A percentile compares a stretch with the other conserved stretches of the same genome.
Conservation (phyloP, 2,888 invertebrate genomes). For the Carabus problematicus region DNA sequence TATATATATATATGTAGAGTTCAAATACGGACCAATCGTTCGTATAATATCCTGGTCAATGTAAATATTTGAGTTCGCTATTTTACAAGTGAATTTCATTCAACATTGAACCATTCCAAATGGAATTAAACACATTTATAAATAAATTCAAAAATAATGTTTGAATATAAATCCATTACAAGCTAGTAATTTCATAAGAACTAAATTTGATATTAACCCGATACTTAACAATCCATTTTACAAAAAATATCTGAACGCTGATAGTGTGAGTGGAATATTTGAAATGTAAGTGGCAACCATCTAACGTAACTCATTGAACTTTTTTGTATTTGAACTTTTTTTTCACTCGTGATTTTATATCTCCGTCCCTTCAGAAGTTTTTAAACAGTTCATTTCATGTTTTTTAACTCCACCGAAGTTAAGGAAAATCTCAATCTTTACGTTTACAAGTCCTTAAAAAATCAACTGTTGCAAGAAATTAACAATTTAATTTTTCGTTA, state of each 20-base stretch:
- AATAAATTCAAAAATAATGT: too few species aligned
- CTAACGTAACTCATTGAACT: slow-evolving; percentile 37
- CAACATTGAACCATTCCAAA: too few species aligned
- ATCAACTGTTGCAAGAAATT: background rate
- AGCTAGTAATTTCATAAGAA: too few species aligned
- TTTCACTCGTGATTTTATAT: slow-evolving; percentile 8
- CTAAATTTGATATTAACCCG: too few species aligned
- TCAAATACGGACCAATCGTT: too few species aligned
- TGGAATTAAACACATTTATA: too few species aligned
- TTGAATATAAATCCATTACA: too few species aligned
- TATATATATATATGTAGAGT: too few species aligned
- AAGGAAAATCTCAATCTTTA: slow-evolving; percentile 33
- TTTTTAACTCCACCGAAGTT: slow-evolving; percentile 23
- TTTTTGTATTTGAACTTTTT: slow-evolving; percentile 33
- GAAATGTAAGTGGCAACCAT: slow-evolving; percentile 30
- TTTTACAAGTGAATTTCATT: too few species aligned
- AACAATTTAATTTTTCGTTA: slow-evolving; percentile 6
- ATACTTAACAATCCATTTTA: too few species aligned
- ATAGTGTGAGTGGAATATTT: background rate
- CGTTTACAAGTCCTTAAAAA: background rate
- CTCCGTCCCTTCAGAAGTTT: slow-evolving; percentile 29
- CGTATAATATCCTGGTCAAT: too few species aligned
- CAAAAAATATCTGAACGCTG: background rate
- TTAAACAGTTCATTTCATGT: slow-evolving; percentile 23
- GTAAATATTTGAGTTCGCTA: too few species aligned